Percentiles rank a stretch among this genome's conserved stretches.
Conservation (phyloP, 2,888 invertebrate genomes). For the Graphium colonna region DNA sequence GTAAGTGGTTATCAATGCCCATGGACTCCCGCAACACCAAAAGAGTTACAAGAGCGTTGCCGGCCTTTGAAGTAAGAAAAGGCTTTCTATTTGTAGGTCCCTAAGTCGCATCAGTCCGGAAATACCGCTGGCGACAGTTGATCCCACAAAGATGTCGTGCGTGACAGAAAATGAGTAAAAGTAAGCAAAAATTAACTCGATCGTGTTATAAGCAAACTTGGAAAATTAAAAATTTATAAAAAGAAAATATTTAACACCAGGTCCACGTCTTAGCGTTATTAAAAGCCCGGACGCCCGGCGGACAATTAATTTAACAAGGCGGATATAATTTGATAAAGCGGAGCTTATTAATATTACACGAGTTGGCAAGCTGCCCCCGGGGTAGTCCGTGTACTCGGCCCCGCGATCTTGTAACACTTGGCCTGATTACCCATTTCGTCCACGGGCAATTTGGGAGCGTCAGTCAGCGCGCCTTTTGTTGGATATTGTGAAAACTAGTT, state of each 20-base stretch:
- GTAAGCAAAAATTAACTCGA: too few species aligned
- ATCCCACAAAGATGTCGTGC: too few species aligned
- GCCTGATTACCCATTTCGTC: conserved; percentile 12
- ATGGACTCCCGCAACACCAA: too few species aligned
- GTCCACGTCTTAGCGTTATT: background rate
- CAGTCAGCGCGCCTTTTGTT: conserved; percentile 16
- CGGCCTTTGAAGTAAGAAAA: too few species aligned
- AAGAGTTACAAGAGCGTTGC: too few species aligned
- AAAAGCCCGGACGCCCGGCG: background rate
- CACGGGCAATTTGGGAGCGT: background rate
- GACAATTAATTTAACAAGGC: conserved; percentile 7
- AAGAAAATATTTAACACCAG: background rate
- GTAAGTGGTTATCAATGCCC: too few species aligned
- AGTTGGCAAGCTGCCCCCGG: conserved; percentile 14
- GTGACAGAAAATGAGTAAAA: too few species aligned
- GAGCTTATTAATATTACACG: conserved; percentile 1
- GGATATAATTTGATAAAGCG: conserved; percentile 11
- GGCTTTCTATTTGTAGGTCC: too few species aligned
- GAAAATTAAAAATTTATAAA: background rate
- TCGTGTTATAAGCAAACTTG: too few species aligned
- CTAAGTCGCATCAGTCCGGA: too few species aligned
- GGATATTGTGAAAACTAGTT: background rate
- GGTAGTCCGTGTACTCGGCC: conserved; percentile 6
- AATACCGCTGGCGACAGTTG: too few species aligned
- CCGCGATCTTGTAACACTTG: conserved; percentile 18